Evolutionary conservation across 2,797 vertebrate genomes (phyloP), one percentile per base, ranked within the genome.

Genomic region (Amblyopsis hoosieri): DNA sequence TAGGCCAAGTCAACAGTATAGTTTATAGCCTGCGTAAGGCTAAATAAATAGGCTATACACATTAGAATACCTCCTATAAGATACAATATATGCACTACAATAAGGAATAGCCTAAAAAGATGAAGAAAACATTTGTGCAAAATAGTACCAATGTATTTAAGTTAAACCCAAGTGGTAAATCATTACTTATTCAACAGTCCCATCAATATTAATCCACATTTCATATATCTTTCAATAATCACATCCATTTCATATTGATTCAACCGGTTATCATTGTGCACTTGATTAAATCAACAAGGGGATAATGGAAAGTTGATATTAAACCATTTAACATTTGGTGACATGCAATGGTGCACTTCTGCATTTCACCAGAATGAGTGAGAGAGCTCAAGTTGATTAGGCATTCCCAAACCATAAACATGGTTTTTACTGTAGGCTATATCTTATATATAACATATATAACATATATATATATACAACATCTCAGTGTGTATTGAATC

Each of bases 121-220:
- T 84, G 85, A 84, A 79, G 71, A 72, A 64, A 71, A 84, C 49
- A 71, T 75, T 31, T 81, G 58, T 76, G 54, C 71, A 82, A 51
- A 71, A 73, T 33, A 83, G 60, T 74, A 51, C 17, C 64, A 64
- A 85, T 67, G 78, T 78, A 77, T 86, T 83, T 83, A 69, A 74
- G 56, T 54, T 68, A 69, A 80, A 88, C 64, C 62, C 76, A 55
- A 71, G 62, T 63, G 80, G 64, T 49, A 57, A 73, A 67, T 90
- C 82, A 90, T 89, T 64, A 91, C 85, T 91, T 91, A 90, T 92
- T 92, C 71, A 90, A 6, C 58, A 57, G 72, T 81, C 74, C 57
- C 69, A 91, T 90, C 81, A 90, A 90, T 91, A 91, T 92, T 90
- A 86, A 92, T 90, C 67, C 65, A 71, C 74, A 85, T 80, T 83